Base-by-base conservation (phyloP, 1,140 invertebrate genomes). In the Achatina immaculata region DNA sequence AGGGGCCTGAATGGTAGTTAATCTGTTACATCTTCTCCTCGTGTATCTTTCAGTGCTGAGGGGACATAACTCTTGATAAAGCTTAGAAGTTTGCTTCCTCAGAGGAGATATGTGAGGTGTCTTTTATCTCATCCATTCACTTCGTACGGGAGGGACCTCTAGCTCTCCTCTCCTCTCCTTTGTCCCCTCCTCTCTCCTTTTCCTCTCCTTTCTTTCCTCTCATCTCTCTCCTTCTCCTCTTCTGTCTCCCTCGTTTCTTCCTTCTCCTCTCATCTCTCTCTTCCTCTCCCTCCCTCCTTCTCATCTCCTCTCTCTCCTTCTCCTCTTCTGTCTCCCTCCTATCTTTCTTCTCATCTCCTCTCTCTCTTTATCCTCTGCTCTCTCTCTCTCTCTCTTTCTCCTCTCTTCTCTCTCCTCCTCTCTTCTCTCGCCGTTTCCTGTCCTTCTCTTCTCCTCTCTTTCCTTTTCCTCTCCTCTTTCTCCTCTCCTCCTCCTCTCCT, bases 231-330 rank as follows among this genome's bases (percentile, higher is more conserved):
- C 36, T 42, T 71, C 51, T 51, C 62, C 1, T 69, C 75, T 40
- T 68, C 36, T 68, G 19, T 78, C 77, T 78, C 55, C 42, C 78
- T 78, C 62, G 6, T 36, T 38, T 58, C 36, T 58, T 78, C 76
- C 66, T 58, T 66, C 76, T 78, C 76, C 42, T 58, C 66, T 36
- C 36, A 24, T 58, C 74, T 76, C 43, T 62, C 51, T 78, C 6
- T 78, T 31, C 36, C 51, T 78, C 51, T 62, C 51, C 36, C 51
- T 62, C 75, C 42, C 75, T 62, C 36, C 21, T 28, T 65, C 40
- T 28, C 31, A 65, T 9, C 65, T 28, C 7, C 51, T 65, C 11
- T 38, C 31, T 31, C 51, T 48, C 38, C 34, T n/a, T 1, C 45
- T 38, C 7, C 21, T 21, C 34, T 11, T 21, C 1, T 66, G 19